These are phyloP conservation scores for Macroteleia sp. DNA, from an alignment of 2,888 invertebrate species.

Conservation along the genomic window DNA sequence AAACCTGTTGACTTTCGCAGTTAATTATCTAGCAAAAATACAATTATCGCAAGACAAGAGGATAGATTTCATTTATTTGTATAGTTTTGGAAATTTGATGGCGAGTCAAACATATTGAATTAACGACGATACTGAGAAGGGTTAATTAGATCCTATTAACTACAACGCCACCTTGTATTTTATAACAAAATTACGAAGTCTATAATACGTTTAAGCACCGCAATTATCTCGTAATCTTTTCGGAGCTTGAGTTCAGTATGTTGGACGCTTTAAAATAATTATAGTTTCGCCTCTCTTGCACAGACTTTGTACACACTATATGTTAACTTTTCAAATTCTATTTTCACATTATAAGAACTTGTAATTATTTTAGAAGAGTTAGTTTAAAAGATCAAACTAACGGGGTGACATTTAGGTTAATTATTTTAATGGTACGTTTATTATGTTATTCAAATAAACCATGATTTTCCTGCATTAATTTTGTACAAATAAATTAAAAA, in stretches of 20 bases:
- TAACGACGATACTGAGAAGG: conserved; percentile 12
- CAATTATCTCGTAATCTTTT: conserved; percentile 51
- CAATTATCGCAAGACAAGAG: too few species aligned
- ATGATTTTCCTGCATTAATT: too few species aligned
- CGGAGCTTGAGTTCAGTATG: conserved; percentile 26
- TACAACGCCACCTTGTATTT: conserved; percentile 34
- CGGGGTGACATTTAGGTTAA: too few species aligned
- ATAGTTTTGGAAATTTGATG: conserved; percentile 10
- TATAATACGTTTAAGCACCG: conserved; percentile 42
- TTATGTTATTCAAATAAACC: too few species aligned
- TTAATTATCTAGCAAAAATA: too few species aligned
- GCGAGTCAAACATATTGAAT: conserved; percentile 9
- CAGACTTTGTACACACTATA: conserved; percentile 21
- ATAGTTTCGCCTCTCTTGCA: conserved; percentile 23
- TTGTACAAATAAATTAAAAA: too few species aligned
- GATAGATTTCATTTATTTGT: background rate
- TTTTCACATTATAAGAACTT: conserved; percentile 18
- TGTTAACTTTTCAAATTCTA: conserved; percentile 40
- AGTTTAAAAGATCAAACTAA: background rate
- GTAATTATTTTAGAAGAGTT: conserved; percentile 41
- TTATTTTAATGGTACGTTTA: too few species aligned
- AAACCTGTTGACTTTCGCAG: too few species aligned
- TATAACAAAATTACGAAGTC: conserved; percentile 42
- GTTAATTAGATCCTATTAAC: conserved; percentile 35
- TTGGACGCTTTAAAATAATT: conserved; percentile 48